Percentiles rank a stretch among this genome's conserved stretches.
These are phyloP conservation scores for Drosophila leontia DNA, from an alignment of 1,140 invertebrate species.

Conservation along the genomic window DNA sequence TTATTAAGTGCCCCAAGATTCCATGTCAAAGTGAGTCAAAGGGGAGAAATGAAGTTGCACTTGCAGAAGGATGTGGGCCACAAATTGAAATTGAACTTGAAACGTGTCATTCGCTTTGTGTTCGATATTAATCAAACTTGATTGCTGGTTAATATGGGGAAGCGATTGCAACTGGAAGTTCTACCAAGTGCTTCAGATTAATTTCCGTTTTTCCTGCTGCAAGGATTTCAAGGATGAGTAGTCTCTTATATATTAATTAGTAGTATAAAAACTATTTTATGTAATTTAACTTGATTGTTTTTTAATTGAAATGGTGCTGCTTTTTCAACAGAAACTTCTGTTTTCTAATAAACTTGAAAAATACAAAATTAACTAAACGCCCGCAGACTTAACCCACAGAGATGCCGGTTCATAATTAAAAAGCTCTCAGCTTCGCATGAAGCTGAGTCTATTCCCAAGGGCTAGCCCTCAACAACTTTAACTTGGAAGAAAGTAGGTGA, in stretches of 20 bases:
- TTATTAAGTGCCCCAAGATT: slow-evolving; percentile 60
- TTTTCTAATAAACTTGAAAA: slow-evolving; percentile 49
- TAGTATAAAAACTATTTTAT: neutral
- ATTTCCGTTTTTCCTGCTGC: slow-evolving; percentile 3
- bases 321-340: slow-evolving; percentile 16
- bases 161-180: slow-evolving; percentile 25
- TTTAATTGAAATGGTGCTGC: slow-evolving; percentile 1
- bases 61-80: slow-evolving; percentile 22
- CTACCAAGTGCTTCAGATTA: slow-evolving; percentile 32
- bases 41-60: slow-evolving; percentile 10
- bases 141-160: slow-evolving; percentile 50
- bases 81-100: slow-evolving; percentile 56
- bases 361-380: slow-evolving; percentile 55
- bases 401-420: slow-evolving; percentile 48
- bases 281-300: neutral
- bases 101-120: slow-evolving; percentile 31
- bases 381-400: slow-evolving; percentile 21
- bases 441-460: slow-evolving; percentile 36
- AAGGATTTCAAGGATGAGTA: neutral
- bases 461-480: slow-evolving; percentile 59
- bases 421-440: slow-evolving; percentile 21
- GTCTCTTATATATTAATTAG: neutral
- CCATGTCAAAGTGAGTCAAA: slow-evolving; percentile 18
- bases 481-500: slow-evolving; percentile 66
- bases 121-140: slow-evolving; percentile 51